Evolutionary conservation across 92 coral and sea anemone species (phyloP).

Genomic region (Phenganax subtilis): DNA sequence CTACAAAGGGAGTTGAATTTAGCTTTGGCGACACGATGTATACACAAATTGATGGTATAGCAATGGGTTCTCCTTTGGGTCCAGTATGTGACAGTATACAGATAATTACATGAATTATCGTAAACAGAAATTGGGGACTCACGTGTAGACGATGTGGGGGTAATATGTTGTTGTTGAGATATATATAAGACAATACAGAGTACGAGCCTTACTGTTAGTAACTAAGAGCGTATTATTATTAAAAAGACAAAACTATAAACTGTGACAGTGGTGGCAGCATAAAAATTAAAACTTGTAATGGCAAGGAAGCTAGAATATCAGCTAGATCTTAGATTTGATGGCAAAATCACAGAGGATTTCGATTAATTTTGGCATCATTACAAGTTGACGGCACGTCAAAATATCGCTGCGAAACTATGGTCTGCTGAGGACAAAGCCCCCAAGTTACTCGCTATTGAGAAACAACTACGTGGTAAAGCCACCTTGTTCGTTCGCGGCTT

Average conservation of each 20-base stretch:
- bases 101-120: too few relatives aligned
- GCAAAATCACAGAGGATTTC: conserved; percentile 27
- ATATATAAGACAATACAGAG: too few relatives aligned
- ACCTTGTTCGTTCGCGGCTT: conserved; percentile 5
- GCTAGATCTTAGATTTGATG: conserved; percentile 21
- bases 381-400: conserved; percentile 21
- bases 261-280: conserved; percentile 26
- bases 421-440: conserved; percentile 22
- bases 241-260: not conserved
- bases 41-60: too few relatives aligned
- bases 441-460: not conserved
- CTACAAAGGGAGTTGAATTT: too few relatives aligned
- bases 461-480: conserved; percentile 6
- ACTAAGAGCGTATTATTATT: too few relatives aligned
- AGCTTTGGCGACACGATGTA: too few relatives aligned
- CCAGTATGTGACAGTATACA: too few relatives aligned
- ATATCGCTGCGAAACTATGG: conserved; percentile 22
- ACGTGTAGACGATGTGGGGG: too few relatives aligned
- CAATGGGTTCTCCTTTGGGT: not conserved
- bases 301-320: conserved; percentile 26
- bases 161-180: too few relatives aligned
- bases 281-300: not conserved
- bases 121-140: too few relatives aligned
- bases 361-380: not conserved
- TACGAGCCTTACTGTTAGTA: too few relatives aligned